Evolutionary conservation across 2,797 vertebrate species (phyloP).

Genomic region (Garrulus glandarius): DNA sequence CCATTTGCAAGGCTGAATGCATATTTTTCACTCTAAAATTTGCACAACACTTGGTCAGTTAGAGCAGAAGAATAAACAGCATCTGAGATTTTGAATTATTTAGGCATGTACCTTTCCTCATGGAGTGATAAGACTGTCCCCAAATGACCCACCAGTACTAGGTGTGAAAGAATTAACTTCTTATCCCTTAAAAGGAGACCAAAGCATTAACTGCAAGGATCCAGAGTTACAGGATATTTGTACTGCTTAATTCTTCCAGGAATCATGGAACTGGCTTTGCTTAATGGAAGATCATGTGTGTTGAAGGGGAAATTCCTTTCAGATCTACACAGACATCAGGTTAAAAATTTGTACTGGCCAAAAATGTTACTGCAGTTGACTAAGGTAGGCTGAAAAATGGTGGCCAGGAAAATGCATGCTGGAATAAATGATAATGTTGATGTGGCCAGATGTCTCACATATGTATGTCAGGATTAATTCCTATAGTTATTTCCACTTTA

Average conservation of each 20-base stretch:
- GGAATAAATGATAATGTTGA: background rate
- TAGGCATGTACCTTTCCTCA: background rate
- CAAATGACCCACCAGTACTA: background rate
- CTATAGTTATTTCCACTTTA: constrained; percentile 10
- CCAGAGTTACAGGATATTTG: background rate
- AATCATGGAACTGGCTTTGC: constrained; percentile 13
- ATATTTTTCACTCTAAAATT: background rate
- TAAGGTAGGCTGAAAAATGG: background rate
- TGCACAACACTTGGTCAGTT: background rate
- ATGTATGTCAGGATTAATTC: background rate
- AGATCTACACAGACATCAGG: background rate
- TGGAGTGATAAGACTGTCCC: background rate
- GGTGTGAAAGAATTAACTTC: background rate
- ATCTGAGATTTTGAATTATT: constrained; percentile 19
- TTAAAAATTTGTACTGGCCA: background rate
- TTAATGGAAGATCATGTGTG: background rate
- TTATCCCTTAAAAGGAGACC: background rate
- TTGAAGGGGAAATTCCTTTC: constrained; percentile 26
- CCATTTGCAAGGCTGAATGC: background rate
- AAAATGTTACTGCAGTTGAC: background rate
- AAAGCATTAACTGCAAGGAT: background rate
- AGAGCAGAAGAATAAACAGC: background rate
- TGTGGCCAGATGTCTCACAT: background rate
- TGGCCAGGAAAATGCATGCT: constrained; percentile 4
- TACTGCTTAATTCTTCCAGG: constrained; percentile 7